Evolutionary conservation across 2,888 invertebrate species (phyloP), one percentile per base, ranked within the genome.

Genomic region (Sthenelais limicola): DNA sequence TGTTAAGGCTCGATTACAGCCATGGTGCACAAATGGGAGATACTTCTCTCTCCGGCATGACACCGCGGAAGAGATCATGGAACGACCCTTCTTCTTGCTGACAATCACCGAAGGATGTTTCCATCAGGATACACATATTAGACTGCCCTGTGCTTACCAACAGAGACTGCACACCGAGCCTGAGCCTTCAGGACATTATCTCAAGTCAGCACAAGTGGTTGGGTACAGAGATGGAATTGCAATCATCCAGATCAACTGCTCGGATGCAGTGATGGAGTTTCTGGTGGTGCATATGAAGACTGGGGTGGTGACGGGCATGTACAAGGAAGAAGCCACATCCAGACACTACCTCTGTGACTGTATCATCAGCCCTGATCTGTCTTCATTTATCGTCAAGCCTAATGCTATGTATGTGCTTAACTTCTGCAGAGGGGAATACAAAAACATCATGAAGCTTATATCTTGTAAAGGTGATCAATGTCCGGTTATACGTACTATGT

Each of bases 351-450:
- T 80, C n/a, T 80, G 78, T 58, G 80, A 80, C 72, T 77, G 77
- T 62, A 75, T 80, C 68, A 78, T 80, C 73, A 80, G 80, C 35
- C 80, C 80, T 12, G 80, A 80, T 67, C 72, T 80, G 24, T 68
- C 78, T 21, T 74, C 77, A 15, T 80, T 80, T 70, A 78, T 80
- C 48, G 66, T 80, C 33, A 80, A 80, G 47, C 80, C 80, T 7
- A 80, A 80, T 33, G 79, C 80, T 18, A 80, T 80, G 80, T 80
- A 76, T 56, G 79, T 79, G 33, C 75, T 80, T 15, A 80, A 80
- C 72, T 80, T 80, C 72, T 76, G 77, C 38, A 73, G 79, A 4
- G 78, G 76, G 5, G 78, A 79, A 56, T 80, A 78, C 73, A 67
- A 75, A 47, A 78, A 79, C 62, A 58, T 69, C 38, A 80, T 80